Evolutionary conservation across 2,113 vertebrate species (phyloP), one percentile per base, ranked within the genome.

Genomic region (Campylorhamphus procurvoides): DNA sequence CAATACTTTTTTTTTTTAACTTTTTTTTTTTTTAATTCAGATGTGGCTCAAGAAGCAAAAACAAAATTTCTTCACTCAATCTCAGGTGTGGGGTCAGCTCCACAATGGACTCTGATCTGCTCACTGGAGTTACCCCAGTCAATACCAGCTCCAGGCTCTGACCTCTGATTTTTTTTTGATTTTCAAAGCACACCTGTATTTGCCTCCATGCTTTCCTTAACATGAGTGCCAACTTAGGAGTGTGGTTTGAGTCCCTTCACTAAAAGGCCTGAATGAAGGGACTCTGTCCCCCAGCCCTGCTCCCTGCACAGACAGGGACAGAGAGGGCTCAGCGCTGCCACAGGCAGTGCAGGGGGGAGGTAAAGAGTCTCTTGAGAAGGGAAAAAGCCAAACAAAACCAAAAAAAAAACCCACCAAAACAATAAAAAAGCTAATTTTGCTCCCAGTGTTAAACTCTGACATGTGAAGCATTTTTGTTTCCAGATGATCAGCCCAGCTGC

Each of bases 11-110:
- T 90, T 22, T 52, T 29, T 31, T 19, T n/a, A 53, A 9, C 18
- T 35, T 37, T 33, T 39, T 29, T 80, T 19, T 82, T 66, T 50
- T 92, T 82, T 80, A 94, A 49, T 87, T 94, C 91, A 88, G 89
- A 92, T 93, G 92, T 87, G 85, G 88, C 71, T 90, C 84, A 94
- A 94, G 94, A 96, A 97, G 90, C 87, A 96, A 97, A 97, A 95
- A n/a, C 77, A 90, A 97, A 80, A 50, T 84, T 97, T 84, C 90
- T 62, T 89, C 50, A 7, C 50, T 73, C 50, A 72, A 56, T 44
- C 23, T 92, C 89, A 91, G 69, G 74, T 10, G 7, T 39, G 50
- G 80, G 72, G 46, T 77, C 80, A 96, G 56, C 49, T 87, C 75
- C 75, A 90, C 59, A 89, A 78, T 71, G 87, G 78, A 31, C 77